These are phyloP conservation scores for Trissolcus basalis DNA, from an alignment of 1,140 invertebrate species.

Conservation along the genomic window DNA sequence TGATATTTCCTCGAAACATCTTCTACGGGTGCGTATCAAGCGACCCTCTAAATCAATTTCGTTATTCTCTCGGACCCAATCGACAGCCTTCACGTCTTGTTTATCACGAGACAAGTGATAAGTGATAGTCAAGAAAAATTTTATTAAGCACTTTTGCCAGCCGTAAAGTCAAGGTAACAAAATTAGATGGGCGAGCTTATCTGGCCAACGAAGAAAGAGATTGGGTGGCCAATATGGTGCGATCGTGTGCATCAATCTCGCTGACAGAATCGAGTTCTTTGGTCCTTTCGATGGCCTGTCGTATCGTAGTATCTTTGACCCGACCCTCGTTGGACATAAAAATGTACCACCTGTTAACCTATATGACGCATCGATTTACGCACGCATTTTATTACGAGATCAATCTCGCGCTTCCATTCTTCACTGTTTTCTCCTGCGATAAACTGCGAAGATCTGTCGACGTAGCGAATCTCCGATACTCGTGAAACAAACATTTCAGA, in stretches of 20 bases:
- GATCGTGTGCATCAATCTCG: constrained; percentile 63
- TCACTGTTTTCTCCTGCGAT: constrained; percentile 27
- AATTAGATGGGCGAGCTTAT: constrained; percentile 20
- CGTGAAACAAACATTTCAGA: background rate
- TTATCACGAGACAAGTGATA: background rate
- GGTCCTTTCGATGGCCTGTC: constrained; percentile 22
- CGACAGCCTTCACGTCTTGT: too few relatives aligned
- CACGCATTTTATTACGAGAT: constrained; percentile 44
- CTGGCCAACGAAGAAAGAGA: background rate
- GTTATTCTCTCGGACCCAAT: too few relatives aligned
- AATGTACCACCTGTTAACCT: constrained; percentile 60
- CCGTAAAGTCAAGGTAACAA: constrained; percentile 4
- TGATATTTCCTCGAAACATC: too few relatives aligned
- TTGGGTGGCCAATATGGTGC: constrained; percentile 26
- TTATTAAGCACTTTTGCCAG: constrained; percentile 21
- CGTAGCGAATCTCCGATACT: constrained; percentile 1
- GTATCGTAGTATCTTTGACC: constrained; percentile 31
- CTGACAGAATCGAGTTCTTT: constrained; percentile 42
- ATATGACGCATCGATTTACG: constrained; percentile 38
- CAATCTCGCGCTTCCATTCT: constrained; percentile 27
- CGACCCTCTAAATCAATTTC: too few relatives aligned
- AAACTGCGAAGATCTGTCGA: constrained; percentile 20
- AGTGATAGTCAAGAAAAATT: background rate
- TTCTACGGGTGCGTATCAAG: too few relatives aligned
- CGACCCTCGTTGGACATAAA: constrained; percentile 36